phyloP scores from a whole-genome alignment of 2,797 vertebrate genomes.

The Octomys mimax region DNA sequence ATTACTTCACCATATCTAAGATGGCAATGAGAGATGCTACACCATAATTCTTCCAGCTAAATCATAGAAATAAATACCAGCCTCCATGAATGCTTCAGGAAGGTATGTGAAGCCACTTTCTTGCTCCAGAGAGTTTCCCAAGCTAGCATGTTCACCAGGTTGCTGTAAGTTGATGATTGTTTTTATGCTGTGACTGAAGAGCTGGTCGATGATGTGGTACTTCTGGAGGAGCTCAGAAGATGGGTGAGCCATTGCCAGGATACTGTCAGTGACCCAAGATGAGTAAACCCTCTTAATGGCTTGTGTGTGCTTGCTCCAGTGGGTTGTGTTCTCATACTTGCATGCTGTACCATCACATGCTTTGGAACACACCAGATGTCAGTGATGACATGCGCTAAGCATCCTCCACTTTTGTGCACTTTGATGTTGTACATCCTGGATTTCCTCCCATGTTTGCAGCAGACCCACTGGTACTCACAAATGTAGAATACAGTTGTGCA shows the following conservation, averaged over 20 bases:
- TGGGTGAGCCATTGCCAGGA: conserved; percentile 98
- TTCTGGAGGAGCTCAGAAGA: conserved; percentile 97
- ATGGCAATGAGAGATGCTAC: conserved; percentile 97
- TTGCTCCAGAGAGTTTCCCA: conserved; percentile 95
- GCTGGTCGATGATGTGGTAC: conserved; percentile 96
- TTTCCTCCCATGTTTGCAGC: conserved; percentile 81
- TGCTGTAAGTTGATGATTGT: conserved; percentile 98
- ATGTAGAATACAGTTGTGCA: too few relatives aligned
- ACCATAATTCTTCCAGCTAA: conserved; percentile 99
- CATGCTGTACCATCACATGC: too few relatives aligned
- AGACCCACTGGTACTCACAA: too few relatives aligned
- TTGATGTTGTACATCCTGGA: too few relatives aligned
- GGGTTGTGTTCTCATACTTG: too few relatives aligned
- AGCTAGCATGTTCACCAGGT: conserved; percentile 98
- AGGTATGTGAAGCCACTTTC: conserved; percentile 97
- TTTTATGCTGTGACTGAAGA: conserved; percentile 95
- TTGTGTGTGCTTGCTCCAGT: too few relatives aligned
- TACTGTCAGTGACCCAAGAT: conserved; percentile 94
- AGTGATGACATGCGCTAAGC: too few relatives aligned
- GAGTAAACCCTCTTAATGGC: too few relatives aligned
- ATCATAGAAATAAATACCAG: conserved; percentile 99
- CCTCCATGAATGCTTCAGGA: conserved; percentile 97
- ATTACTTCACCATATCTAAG: conserved; percentile 99
- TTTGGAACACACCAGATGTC: too few relatives aligned
- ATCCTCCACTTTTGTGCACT: too few relatives aligned